Base-by-base conservation (phyloP, 2,797 vertebrate genomes). In the Sarcoramphus papa region DNA sequence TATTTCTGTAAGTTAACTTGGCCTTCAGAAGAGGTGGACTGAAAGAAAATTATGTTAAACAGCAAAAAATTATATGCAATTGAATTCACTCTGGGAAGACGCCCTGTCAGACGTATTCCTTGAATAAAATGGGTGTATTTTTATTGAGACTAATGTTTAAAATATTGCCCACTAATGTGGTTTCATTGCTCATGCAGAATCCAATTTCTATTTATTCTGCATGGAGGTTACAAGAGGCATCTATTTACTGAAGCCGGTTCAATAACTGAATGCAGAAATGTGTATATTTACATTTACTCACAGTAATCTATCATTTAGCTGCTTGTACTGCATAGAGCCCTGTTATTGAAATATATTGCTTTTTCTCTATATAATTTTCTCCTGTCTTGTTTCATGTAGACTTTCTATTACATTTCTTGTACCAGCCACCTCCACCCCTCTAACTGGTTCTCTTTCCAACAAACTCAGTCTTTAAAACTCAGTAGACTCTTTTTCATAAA, bases 141-240 rank as follows among this genome's bases (percentile, higher is more conserved):
- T 96, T 85, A 88, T 86, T 83, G 84, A 90, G 60, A 86, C 21
- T 80, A 96, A 91, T 1, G 0, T 75, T 90, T 90, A 87, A 95
- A 97, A 81, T 94, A 93, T 83, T 95, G 65, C 12, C 43, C 75
- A 65, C 45, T 95, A 93, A 94, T 88, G 76, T 37, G 77, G 12
- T 60, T 92, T 91, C 86, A 85, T 85, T 88, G 78, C 37, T 93
- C 70, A 76, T 41, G 64, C 68, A 78, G 54, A 95, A 97, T 78
- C 64, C 72, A 91, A 87, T 93, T 96, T 93, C 88, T 96, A n/a
- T 95, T 94, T 95, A 85, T 92, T 70, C 70, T 78, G 23, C n/a
- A 80, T 63, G 50, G 64, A 91, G 57, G 81, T 88, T 95, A 88
- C 63, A 90, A 88, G 43, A 95, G 77, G n/a, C 14, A 0, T 82